Evolutionary conservation across 2,113 vertebrate species (phyloP).

Genomic region (Clarias gariepinus): DNA sequence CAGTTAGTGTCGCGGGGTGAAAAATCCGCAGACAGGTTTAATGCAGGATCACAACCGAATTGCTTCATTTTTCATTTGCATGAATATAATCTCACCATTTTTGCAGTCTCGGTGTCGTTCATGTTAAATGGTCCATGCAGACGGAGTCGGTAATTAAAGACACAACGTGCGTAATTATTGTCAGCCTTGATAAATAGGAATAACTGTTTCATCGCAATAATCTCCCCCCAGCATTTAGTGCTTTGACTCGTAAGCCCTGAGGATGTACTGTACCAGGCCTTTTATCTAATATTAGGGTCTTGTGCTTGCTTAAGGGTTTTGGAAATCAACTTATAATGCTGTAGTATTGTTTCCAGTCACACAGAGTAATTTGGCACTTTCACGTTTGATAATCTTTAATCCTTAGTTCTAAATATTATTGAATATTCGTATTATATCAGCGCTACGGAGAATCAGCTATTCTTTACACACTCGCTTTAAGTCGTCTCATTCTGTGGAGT

Average conservation of each 20-base stretch:
- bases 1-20: not conserved
- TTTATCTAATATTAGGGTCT: not conserved
- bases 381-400: not conserved
- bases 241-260: not conserved
- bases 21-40: not conserved
- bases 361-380: not conserved
- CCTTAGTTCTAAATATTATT: not conserved
- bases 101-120: not conserved
- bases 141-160: slow-evolving; percentile 5
- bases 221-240: not conserved
- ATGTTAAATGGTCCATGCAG: slow-evolving; percentile 6
- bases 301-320: not conserved
- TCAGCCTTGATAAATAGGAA: slow-evolving; percentile 5
- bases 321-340: not conserved
- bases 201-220: not conserved
- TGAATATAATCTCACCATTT: not conserved
- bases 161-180: slow-evolving; percentile 2
- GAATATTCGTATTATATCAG: not conserved
- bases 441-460: not conserved
- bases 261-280: not conserved
- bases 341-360: not conserved
- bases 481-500: not conserved
- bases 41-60: not conserved
- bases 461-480: not conserved
- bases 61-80: not conserved